These are phyloP conservation scores for Myotis vivesi DNA, from an alignment of 2,797 vertebrate genomes.

Conservation along the genomic window DNA sequence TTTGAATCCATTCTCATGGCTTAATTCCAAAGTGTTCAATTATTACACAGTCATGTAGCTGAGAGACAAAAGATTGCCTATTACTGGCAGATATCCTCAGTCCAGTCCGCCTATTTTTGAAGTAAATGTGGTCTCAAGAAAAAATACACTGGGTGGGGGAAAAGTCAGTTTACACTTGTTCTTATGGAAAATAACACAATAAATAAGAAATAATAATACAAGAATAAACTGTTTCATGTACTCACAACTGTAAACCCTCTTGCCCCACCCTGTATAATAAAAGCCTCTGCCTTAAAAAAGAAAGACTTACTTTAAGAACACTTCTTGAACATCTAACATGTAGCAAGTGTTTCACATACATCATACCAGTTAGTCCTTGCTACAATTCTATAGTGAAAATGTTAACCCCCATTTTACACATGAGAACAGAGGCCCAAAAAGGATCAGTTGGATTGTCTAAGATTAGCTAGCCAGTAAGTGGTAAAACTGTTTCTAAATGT, in stretches of 20 bases:
- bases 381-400: background rate
- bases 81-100: background rate
- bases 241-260: background rate
- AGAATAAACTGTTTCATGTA: background rate
- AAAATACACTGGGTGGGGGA: background rate
- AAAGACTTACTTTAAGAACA: background rate
- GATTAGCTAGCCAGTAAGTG: background rate
- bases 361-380: background rate
- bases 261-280: background rate
- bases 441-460: background rate
- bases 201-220: background rate
- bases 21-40: slow-evolving; percentile 59
- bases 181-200: background rate
- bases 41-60: slow-evolving; percentile 27
- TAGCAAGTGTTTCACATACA: background rate
- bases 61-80: background rate
- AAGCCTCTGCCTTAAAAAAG: slow-evolving; percentile 2
- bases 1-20: slow-evolving; percentile 26
- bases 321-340: background rate
- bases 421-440: background rate
- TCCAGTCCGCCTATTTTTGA: slow-evolving; percentile 16
- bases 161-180: background rate
- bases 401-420: background rate
- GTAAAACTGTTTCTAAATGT: background rate
- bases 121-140: slow-evolving; percentile 19